A percentile compares a stretch with the other conserved stretches of the same genome.
phyloP scores from a whole-genome alignment of 1,140 invertebrate genomes.

The Heterodera schachtii region DNA sequence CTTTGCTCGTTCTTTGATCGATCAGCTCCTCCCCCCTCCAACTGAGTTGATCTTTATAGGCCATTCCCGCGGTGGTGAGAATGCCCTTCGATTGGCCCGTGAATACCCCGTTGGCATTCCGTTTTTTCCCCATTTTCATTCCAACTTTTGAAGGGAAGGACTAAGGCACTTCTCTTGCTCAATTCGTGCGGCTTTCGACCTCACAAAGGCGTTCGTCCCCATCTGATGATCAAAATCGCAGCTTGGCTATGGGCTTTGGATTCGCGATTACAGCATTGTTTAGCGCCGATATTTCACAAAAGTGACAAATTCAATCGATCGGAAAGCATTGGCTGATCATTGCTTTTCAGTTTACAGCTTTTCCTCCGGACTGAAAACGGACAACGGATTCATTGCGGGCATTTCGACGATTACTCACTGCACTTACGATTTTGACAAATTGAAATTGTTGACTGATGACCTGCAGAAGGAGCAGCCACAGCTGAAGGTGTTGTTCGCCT shows the following conservation, averaged over 20 bases:
- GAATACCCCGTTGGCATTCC: conserved; percentile 6
- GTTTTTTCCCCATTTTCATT: background rate
- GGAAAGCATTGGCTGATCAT: background rate
- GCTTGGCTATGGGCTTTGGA: background rate
- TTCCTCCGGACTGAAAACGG: conserved; percentile 21
- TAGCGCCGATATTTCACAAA: background rate
- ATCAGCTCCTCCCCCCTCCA: conserved; percentile 39
- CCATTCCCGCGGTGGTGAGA: conserved; percentile 49
- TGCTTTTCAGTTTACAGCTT: conserved; percentile 39
- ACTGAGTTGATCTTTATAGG: conserved; percentile 51
- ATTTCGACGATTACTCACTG: conserved; percentile 8
- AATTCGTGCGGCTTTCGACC: background rate
- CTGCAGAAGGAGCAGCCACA: conserved; percentile 33
- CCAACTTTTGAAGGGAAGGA: background rate
- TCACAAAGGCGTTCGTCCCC: background rate
- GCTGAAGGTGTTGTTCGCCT: conserved; percentile 34
- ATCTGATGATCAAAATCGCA: conserved; percentile 22
- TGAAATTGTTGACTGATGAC: background rate
- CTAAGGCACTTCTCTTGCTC: background rate
- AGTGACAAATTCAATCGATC: background rate
- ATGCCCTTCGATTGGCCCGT: conserved; percentile 53
- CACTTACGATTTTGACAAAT: conserved; percentile 41
- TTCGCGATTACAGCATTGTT: background rate
- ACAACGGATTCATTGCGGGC: conserved; percentile 25
- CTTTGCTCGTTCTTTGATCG: conserved; percentile 49